Percentiles rank a stretch among this genome's conserved stretches.
These are phyloP conservation scores for Megalonaias nervosa DNA, from an alignment of 1,140 invertebrate species.

Conservation along the genomic window DNA sequence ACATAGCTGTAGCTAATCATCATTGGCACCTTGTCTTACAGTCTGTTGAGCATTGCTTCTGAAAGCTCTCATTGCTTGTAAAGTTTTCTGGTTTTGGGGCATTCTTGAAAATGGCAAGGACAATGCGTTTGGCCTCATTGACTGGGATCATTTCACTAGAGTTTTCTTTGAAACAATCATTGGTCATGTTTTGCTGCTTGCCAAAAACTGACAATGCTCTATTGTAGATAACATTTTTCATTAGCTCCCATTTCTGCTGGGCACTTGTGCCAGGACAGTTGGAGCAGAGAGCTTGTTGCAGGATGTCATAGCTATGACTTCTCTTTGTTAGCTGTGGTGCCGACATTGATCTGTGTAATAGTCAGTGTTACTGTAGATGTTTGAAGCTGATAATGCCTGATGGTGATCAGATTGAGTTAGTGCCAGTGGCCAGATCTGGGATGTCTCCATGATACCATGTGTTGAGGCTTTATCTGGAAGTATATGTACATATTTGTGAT, in stretches of 20 bases:
- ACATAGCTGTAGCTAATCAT: no score
- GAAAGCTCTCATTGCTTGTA: no score
- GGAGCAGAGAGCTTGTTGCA: not conserved
- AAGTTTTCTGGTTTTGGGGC: not conserved
- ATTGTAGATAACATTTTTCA: not conserved
- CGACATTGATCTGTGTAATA: constrained; percentile 37
- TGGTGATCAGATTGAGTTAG: constrained; percentile 38
- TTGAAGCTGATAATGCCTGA: constrained; percentile 1
- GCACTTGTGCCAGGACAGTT: not conserved
- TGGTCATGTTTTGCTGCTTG: not conserved
- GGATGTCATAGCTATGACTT: not conserved
- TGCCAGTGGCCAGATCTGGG: constrained; percentile 40
- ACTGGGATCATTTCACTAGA: no score
- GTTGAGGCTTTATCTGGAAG: constrained; percentile 38
- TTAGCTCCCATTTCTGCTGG: no score
- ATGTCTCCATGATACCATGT: constrained; percentile 43
- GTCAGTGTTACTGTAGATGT: constrained; percentile 36
- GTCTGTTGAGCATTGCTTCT: no score
- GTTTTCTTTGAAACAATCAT: not conserved
- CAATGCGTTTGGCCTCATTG: no score
- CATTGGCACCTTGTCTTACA: no score
- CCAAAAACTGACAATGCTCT: constrained; percentile 4
- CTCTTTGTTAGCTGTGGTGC: not conserved
- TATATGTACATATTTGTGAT: constrained; percentile 19
- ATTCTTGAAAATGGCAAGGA: no score